Base-by-base conservation (phyloP, 1,140 invertebrate species). In the Phymorhynchus buccinoides region DNA sequence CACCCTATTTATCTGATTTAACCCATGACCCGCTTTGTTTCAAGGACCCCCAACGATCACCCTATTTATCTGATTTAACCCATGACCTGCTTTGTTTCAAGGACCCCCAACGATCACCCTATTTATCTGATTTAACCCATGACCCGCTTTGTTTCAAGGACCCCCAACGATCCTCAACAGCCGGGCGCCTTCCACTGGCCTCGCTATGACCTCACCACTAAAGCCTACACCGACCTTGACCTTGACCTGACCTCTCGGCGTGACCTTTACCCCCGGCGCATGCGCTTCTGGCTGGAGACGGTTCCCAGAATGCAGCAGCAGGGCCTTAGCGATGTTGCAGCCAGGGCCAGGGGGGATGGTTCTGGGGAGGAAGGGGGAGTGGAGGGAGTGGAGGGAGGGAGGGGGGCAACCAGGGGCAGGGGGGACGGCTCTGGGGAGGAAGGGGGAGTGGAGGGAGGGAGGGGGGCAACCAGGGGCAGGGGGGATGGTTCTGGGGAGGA, bases 121-220 rank as follows among this genome's bases (percentile, higher is more conserved):
- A 3, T 32, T 66, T 52, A 68, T 32, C 0, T 18, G 48, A 66
- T 83, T 18, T 3, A 66, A 32, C 35, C 16, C 2, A 71, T 18
- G 9, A 32, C 27, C 39, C 30, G 18, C 66, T 41, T 80, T 27
- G 2, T 77, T 52, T 66, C 27, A 62, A 88, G 87, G 30, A 85
- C 84, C 41, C 87, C 87, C 4, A 86, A 88, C 42, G 71, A 77
- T 14, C 80, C 83, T 1, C 73, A 83, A 32, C 80, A 35, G 1
- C 39, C 42, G 4, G 77, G 18, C 41, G 16, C 32, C 37, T 78
- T 85, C 41, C 42, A 80, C 4, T 88, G 87, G 87, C 85, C 85
- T 27, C 73, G 37, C 27, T 88, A 84, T 56, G 80, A 85, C 73
- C 52, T 80, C 18, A 14, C 37, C 4, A 44, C 39, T 3, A 83